Conservation (phyloP, 2,797 vertebrate species). For the Rhabdomys pumilio region DNA sequence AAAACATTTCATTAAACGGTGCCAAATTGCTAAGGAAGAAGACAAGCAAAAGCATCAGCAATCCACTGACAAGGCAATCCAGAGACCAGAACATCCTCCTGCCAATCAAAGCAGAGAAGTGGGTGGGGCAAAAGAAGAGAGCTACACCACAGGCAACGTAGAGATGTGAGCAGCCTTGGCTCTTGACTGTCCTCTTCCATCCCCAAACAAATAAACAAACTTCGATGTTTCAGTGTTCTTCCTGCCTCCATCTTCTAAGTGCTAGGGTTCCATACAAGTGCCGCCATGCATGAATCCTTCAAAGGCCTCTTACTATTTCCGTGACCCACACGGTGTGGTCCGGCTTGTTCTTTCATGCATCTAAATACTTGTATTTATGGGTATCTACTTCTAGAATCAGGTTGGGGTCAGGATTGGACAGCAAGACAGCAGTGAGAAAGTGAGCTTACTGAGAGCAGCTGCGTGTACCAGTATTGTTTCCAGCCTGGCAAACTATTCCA, state of each 20-base stretch:
- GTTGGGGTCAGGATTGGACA: not conserved
- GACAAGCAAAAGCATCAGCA: not conserved
- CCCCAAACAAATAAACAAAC: no score
- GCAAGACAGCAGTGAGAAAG: not conserved
- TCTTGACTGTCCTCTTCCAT: not conserved
- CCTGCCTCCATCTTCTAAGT: not conserved
- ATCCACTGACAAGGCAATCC: not conserved
- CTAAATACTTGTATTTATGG: not conserved
- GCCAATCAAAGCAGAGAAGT: not conserved
- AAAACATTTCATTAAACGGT: not conserved
- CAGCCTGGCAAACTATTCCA: not conserved
- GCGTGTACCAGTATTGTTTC: not conserved
- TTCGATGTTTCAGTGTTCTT: not conserved
- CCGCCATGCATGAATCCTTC: no score
- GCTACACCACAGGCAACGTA: rapidly evolving
- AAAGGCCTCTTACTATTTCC: not conserved
- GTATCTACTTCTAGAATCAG: not conserved
- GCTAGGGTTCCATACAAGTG: not conserved
- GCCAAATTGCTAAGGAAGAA: not conserved
- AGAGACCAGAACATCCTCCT: not conserved
- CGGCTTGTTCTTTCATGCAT: not conserved
- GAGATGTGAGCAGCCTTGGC: no score
- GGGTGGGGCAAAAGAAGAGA: not conserved
- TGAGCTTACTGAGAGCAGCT: not conserved
- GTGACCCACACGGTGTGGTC: not conserved